Conservation (phyloP, 2,888 invertebrate genomes). For the Papilio demoleus region DNA sequence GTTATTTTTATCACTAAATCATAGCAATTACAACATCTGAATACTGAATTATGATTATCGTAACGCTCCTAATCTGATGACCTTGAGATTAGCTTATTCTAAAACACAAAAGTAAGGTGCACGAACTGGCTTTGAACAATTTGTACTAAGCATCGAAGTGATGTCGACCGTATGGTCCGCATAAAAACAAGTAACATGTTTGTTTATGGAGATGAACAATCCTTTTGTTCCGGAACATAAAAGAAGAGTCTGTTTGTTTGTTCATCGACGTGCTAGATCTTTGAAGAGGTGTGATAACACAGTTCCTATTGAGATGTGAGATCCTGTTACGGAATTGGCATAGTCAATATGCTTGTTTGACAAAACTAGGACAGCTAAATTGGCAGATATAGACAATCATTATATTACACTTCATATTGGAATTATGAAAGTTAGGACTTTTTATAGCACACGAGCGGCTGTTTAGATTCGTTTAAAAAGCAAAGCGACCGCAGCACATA, state of each 20-base stretch:
- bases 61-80: too few species aligned
- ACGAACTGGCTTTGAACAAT: background rate
- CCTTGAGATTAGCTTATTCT: background rate
- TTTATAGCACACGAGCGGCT: too few species aligned
- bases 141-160: conserved; percentile 11
- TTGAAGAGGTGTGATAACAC: conserved; percentile 44
- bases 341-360: conserved; percentile 16
- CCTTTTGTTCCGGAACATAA: conserved; percentile 45
- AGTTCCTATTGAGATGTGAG: conserved; percentile 33
- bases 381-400: background rate
- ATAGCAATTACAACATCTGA: too few species aligned
- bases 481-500: too few species aligned
- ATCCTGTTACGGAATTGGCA: conserved; percentile 18
- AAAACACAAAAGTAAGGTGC: background rate
- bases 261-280: conserved; percentile 42
- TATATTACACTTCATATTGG: background rate
- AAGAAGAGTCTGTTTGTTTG: conserved; percentile 45
- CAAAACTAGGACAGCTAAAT: background rate
- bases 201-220: conserved; percentile 47
- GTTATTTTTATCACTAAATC: too few species aligned
- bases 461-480: too few species aligned
- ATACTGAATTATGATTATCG: too few species aligned
- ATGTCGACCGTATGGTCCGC: conserved; percentile 36
- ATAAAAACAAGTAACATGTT: conserved; percentile 47
- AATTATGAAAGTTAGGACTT: background rate